Evolutionary conservation across 2,888 invertebrate genomes (phyloP), one percentile per base, ranked within the genome.

Genomic region (Aspidapion aeneum): DNA sequence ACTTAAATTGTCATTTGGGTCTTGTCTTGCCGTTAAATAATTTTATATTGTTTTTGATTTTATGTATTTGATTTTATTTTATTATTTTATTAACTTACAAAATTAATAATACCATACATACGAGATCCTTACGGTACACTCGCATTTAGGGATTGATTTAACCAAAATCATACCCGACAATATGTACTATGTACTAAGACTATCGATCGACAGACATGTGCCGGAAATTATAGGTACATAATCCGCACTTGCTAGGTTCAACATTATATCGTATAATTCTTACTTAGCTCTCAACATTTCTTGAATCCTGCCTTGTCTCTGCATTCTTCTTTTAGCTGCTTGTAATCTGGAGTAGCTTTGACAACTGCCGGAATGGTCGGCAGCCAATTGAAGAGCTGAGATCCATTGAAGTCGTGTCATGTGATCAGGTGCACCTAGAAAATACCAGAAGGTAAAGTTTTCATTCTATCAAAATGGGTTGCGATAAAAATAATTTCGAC

Each of bases 401-500:
- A 90, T 81, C 91, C 91, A 91, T 78, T 91, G 91, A 22, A 90
- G 81, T 57, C 90, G 85, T 70, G 88, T 89, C 82, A 89, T 89
- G 73, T 91, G 90, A 77, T 91, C 90, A 67, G 86, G 85, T 19
- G 90, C 87, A 12, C 86, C 90, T 51, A 91, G 82, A 52, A 52
- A 9, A 52, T 52, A 48, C 9, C 9, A 12, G n/a, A 12, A 48
- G 9, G n/a, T 48, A 12, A 48, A 48, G n/a, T 48, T 48, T n/a
- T 12, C 9, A 12, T 48, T 12, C 49, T 48, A 12, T 48, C n/a
- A 48, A 48, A 48, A n/a, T n/a, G n/a, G n/a, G n/a, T n/a, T n/a
- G n/a, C n/a, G n/a, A n/a, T n/a, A n/a, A n/a, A n/a, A n/a, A n/a
- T n/a, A n/a, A n/a, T n/a, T n/a, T n/a, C n/a, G n/a, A n/a, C n/a